Base-by-base conservation (phyloP, 2,113 vertebrate genomes). In the Galbula dea region DNA sequence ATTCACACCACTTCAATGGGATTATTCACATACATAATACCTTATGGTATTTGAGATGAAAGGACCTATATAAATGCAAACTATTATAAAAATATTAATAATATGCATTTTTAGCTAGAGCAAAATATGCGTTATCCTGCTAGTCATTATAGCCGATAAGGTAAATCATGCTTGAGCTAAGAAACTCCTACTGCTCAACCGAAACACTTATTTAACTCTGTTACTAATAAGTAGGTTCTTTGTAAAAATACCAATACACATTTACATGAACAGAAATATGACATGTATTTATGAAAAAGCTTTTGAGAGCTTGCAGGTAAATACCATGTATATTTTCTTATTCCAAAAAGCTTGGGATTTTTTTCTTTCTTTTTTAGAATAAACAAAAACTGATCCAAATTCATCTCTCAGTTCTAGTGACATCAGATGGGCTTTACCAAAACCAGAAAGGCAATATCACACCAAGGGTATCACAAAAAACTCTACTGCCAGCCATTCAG, bases 121-220 rank as follows among this genome's bases (percentile, higher is more conserved):
- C 32, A 91, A 95, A 96, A 91, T 84, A 89, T 18, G 39, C 2
- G 93, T 93, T 95, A 52, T 87, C 52, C 79, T 68, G 45, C 59
- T 88, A 94, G 82, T 83, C 75, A 72, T 95, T 95, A 74, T 41
- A 91, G 85, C 12, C 27, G 32, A 95, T 93, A 89, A 91, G 82
- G 93, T 89, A 95, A 95, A 94, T 90, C 89, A 86, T 0, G 3
- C 48, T 90, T 93, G 75, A 94, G 73, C 39, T 92, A 71, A 88
- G 87, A 86, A 94, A 95, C 73, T 95, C 76, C 85, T 94, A 86
- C 68, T 75, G 49, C 52, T 88, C 57, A 67, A 72, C 52, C 79
- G 95, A 95, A 96, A 94, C 69, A 95, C 69, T 95, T 94, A 96
- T 96, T 96, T 96, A 94, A 88, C 95, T 88, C 71, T 72, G 89